phyloP scores from a whole-genome alignment of 2,888 invertebrate species.

The Belgica antarctica region DNA sequence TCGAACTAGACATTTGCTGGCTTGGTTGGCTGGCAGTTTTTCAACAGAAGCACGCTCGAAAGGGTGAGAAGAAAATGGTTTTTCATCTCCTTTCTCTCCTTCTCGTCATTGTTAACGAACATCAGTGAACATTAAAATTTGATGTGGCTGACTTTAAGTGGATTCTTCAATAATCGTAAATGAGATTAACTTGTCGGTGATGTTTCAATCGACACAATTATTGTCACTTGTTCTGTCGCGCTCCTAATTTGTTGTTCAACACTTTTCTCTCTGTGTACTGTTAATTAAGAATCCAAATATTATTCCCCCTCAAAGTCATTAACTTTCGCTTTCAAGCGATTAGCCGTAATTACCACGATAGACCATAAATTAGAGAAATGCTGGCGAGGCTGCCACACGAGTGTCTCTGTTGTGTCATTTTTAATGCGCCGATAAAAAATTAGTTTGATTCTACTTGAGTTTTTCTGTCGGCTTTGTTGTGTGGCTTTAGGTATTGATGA shows the following conservation, averaged over 20 bases:
- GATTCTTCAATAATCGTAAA: background rate
- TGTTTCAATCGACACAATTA: background rate
- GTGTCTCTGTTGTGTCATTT: background rate
- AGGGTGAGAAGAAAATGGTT: constrained; percentile 3
- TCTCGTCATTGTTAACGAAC: constrained; percentile 7
- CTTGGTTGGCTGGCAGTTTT: background rate
- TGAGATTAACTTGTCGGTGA: background rate
- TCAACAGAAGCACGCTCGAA: constrained; percentile 1
- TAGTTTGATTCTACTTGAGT: background rate
- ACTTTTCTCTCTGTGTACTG: no score
- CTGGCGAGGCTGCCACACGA: constrained; percentile 14
- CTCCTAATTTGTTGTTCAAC: background rate
- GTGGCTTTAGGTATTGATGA: no score
- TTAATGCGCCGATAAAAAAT: constrained; percentile 13
- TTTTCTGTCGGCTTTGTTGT: no score
- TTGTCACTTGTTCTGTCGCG: background rate
- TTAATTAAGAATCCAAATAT: constrained; percentile 15
- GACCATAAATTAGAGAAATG: constrained; percentile 36
- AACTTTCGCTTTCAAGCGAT: constrained; percentile 10
- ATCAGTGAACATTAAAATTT: background rate
- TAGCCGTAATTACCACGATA: constrained; percentile 37
- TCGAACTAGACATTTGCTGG: background rate
- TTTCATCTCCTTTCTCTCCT: no score
- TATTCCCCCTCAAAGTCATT: background rate
- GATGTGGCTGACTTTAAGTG: constrained; percentile 1